Conservation (phyloP, 2,113 vertebrate species). For the Megatriorchis doriae region DNA sequence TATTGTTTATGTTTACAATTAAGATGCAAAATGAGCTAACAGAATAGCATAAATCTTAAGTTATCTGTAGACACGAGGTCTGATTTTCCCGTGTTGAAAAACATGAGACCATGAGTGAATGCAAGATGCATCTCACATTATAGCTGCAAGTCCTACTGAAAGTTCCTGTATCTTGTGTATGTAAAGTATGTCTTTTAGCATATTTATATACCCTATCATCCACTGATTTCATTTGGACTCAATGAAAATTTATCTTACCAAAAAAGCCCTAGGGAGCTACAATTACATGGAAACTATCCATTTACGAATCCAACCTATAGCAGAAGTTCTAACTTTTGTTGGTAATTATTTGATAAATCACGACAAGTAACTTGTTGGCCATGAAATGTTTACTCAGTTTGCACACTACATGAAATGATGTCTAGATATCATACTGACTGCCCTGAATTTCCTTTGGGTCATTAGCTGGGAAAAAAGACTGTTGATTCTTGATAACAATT, state of each 20-base stretch:
- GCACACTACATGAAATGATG: neutral
- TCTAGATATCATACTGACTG: neutral
- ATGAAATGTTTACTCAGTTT: neutral
- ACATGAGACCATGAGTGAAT: neutral
- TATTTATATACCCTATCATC: neutral
- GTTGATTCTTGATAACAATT: neutral
- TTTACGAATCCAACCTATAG: neutral
- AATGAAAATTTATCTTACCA: neutral
- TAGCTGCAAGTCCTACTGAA: accelerated
- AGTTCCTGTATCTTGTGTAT: too few relatives aligned
- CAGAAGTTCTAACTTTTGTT: neutral
- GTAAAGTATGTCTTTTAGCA: neutral
- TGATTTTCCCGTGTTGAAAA: neutral
- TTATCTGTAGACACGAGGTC: neutral
- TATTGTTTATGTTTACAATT: neutral
- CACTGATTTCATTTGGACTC: neutral
- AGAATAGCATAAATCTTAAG: neutral
- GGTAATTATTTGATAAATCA: neutral
- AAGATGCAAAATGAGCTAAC: neutral
- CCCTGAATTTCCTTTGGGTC: neutral
- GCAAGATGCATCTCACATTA: neutral
- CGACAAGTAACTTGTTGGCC: neutral
- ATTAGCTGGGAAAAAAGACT: neutral
- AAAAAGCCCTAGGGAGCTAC: neutral
- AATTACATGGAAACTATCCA: neutral